phyloP scores from a whole-genome alignment of 2,113 vertebrate genomes.

The Clarias batrachus region DNA sequence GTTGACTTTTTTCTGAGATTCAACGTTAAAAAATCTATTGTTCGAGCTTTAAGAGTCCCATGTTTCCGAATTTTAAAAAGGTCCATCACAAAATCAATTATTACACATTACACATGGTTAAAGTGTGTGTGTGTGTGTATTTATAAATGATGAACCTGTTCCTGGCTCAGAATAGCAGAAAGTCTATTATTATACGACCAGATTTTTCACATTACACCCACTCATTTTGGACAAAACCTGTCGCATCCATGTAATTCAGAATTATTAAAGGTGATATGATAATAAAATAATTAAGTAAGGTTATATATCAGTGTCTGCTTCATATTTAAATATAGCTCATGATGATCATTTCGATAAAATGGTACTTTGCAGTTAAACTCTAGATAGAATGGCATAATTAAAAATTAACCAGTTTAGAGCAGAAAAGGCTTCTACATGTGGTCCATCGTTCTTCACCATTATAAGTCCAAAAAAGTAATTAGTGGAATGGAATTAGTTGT shows the following conservation, averaged over 20 bases:
- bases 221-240: background rate
- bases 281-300: conserved; percentile 19
- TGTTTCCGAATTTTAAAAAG: background rate
- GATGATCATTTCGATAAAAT: conserved; percentile 23
- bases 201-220: background rate
- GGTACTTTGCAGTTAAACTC: conserved; percentile 20
- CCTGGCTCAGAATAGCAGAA: background rate
- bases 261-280: conserved; percentile 5
- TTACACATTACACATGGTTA: background rate
- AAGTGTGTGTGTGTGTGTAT: background rate
- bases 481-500: background rate
- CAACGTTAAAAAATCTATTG: background rate
- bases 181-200: background rate
- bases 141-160: background rate
- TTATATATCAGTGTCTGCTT: conserved; percentile 10
- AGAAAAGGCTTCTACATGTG: background rate
- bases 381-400: conserved; percentile 13
- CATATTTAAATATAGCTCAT: conserved; percentile 18
- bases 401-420: conserved; percentile 16
- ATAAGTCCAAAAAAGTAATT: background rate
- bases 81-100: background rate
- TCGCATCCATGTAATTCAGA: background rate
- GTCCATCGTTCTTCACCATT: background rate
- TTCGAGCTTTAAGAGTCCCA: background rate
- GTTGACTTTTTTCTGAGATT: background rate